Percentiles rank a stretch among this genome's conserved stretches.
These are phyloP conservation scores for Gasterosteus nipponicus DNA, from an alignment of 2,113 vertebrate genomes.

Conservation along the genomic window DNA sequence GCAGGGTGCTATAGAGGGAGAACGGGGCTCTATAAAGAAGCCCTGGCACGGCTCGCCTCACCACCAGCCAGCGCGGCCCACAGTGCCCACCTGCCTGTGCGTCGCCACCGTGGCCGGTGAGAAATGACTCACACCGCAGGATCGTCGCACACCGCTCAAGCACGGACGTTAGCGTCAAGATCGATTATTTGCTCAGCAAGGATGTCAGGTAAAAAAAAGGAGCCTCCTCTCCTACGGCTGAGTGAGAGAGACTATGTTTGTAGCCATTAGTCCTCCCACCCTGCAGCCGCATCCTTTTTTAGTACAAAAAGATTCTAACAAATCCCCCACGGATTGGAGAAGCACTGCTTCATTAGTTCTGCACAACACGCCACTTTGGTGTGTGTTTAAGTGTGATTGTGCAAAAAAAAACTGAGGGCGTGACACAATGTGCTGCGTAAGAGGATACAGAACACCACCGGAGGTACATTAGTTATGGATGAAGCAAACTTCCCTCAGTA, in stretches of 20 bases:
- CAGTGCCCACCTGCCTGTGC: slow-evolving; percentile 44
- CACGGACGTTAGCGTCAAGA: slow-evolving; percentile 31
- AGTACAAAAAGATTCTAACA: slow-evolving; percentile 46
- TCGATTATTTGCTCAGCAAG: slow-evolving; percentile 19
- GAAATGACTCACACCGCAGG: slow-evolving; percentile 48
- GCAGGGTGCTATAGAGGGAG: slow-evolving; percentile 54
- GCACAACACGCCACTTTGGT: slow-evolving; percentile 7
- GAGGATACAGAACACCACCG: slow-evolving; percentile 35
- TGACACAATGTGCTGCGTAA: slow-evolving; percentile 11
- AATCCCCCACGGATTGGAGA: slow-evolving; percentile 36
- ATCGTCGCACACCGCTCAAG: slow-evolving; percentile 23
- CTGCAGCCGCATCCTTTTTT: slow-evolving; percentile 36
- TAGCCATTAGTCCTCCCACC: slow-evolving; percentile 45
- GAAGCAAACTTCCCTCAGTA: slow-evolving; percentile 19
- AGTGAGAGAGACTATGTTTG: slow-evolving; percentile 43
- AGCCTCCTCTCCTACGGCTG: slow-evolving; percentile 29
- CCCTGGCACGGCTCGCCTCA: slow-evolving; percentile 53
- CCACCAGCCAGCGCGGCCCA: slow-evolving; percentile 55
- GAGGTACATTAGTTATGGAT: slow-evolving; percentile 44
- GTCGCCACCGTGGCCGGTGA: slow-evolving; percentile 50
- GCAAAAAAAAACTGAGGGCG: slow-evolving; percentile 15
- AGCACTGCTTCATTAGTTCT: slow-evolving; percentile 33
- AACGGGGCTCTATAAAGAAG: slow-evolving; percentile 70
- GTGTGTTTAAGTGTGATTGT: slow-evolving; percentile 31
- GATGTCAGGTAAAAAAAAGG: neutral